Conservation (phyloP, 1,140 invertebrate genomes). For the Cardiocondyla obscurior region DNA sequence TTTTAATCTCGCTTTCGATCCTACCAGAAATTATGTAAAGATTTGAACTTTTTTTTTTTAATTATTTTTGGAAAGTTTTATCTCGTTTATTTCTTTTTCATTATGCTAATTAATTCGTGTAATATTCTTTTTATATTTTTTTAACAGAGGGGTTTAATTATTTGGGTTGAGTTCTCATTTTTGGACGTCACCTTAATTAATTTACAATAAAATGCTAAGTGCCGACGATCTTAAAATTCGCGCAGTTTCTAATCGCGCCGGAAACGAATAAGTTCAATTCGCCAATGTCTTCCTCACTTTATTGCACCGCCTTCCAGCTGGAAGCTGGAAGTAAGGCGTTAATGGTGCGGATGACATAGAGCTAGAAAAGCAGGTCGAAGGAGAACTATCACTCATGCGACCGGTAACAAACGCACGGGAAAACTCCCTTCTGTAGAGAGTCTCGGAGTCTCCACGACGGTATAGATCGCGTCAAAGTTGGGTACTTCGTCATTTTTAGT, state of each 20-base stretch:
- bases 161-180: background rate
- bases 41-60: too few species aligned
- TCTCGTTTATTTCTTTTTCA: background rate
- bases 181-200: background rate
- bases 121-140: too few species aligned
- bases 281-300: constrained; percentile 16
- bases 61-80: too few species aligned
- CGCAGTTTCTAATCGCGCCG: constrained; percentile 16
- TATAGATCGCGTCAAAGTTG: constrained; percentile 44
- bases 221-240: background rate
- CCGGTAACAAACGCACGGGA: constrained; percentile 45
- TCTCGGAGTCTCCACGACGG: background rate
- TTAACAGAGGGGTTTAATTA: too few species aligned
- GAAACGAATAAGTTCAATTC: constrained; percentile 31
- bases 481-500: constrained; percentile 49
- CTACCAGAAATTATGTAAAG: background rate
- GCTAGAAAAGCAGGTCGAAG: background rate
- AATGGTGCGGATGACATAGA: constrained; percentile 48
- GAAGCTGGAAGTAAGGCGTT: constrained; percentile 42
- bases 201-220: constrained; percentile 4
- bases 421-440: constrained; percentile 25
- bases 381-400: constrained; percentile 22
- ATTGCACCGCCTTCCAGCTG: constrained; percentile 5
- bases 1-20: background rate
- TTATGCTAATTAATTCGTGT: background rate